Conservation (phyloP, 2,888 invertebrate genomes). For the Tholera decimalis region DNA sequence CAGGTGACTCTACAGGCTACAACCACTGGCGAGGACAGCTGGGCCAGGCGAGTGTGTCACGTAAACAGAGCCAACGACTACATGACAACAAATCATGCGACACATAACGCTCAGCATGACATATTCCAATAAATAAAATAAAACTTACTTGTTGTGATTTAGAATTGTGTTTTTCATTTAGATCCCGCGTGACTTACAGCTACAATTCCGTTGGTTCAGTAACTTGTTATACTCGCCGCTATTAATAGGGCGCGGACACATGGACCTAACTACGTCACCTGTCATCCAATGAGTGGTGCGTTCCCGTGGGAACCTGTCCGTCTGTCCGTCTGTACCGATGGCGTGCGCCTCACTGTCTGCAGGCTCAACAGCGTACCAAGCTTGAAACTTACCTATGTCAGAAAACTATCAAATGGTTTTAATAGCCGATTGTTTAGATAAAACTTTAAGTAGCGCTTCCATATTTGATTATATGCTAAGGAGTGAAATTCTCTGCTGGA, state of each 20-base stretch:
- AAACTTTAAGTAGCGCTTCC: conserved; percentile 1
- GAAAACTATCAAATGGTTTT: neutral
- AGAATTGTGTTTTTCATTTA: neutral
- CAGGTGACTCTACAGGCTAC: no score
- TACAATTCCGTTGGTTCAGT: neutral
- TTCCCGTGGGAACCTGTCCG: conserved; percentile 48
- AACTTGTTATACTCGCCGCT: conserved; percentile 6
- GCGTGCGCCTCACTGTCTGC: conserved; percentile 1
- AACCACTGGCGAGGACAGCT: no score
- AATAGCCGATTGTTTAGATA: neutral
- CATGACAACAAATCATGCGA: conserved; percentile 2
- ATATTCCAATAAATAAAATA: conserved; percentile 16
- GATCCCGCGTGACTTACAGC: no score
- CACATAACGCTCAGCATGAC: conserved; percentile 2
- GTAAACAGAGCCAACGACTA: conserved; percentile 1
- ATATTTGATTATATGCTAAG: no score
- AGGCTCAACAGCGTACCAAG: neutral
- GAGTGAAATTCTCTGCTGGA: no score
- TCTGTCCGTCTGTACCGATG: neutral
- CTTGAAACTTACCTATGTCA: neutral
- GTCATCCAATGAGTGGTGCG: conserved; percentile 18
- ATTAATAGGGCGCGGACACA: conserved; percentile 8
- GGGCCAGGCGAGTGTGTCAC: neutral
- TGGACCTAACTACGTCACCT: conserved; percentile 18
- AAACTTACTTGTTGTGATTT: conserved; percentile 7